Percentiles rank a stretch among this genome's conserved stretches.
Conservation (phyloP, 2,113 vertebrate species). For the Psophia crepitans region DNA sequence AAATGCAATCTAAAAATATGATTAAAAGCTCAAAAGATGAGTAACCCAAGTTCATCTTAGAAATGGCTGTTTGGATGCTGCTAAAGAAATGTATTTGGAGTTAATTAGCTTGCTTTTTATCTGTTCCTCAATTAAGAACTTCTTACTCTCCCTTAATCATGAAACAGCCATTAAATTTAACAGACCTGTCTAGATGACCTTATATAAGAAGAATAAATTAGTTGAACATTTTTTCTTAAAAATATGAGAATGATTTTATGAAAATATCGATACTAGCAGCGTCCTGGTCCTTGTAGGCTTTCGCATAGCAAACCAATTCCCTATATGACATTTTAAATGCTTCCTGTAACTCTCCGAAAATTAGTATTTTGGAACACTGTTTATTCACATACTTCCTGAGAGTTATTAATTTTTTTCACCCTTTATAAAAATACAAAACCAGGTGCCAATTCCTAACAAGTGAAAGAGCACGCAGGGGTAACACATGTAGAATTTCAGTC, state of each 20-base stretch:
- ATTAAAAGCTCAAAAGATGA: conserved; percentile 77
- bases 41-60: conserved; percentile 74
- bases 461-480: not conserved
- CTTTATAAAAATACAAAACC: not conserved
- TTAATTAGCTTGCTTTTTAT: conserved; percentile 81
- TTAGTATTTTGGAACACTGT: not conserved
- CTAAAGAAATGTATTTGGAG: conserved; percentile 69
- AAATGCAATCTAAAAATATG: conserved; percentile 80
- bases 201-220: conserved; percentile 72
- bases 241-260: conserved; percentile 17
- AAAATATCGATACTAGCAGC: conserved; percentile 30
- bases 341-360: not conserved
- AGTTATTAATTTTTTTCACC: not conserved
- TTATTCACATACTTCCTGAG: not conserved
- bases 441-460: not conserved
- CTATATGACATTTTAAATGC: not conserved
- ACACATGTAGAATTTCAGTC: not conserved
- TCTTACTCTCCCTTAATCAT: conserved; percentile 70
- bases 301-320: not conserved
- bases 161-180: conserved; percentile 74
- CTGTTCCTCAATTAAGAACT: conserved; percentile 74
- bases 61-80: conserved; percentile 70
- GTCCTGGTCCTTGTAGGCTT: conserved; percentile 30
- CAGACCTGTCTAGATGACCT: conserved; percentile 71
- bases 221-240: conserved; percentile 58